phyloP scores from a whole-genome alignment of 23 tunicate genomes.

The Styela plicata region DNA sequence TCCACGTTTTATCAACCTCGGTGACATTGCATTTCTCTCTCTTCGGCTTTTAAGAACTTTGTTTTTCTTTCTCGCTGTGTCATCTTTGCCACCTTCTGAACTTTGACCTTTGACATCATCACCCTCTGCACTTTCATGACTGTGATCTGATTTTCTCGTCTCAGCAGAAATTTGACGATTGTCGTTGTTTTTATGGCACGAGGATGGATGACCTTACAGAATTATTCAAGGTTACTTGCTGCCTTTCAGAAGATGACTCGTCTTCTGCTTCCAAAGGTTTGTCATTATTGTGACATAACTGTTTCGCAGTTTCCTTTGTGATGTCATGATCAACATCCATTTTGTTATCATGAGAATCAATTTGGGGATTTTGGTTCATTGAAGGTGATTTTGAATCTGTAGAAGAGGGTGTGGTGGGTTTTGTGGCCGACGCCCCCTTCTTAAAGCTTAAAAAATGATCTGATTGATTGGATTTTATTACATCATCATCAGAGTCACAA shows the following conservation, averaged over 20 bases:
- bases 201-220: not conserved
- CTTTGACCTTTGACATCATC: not conserved
- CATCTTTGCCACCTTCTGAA: slow-evolving; percentile 4
- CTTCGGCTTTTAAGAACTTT: not conserved
- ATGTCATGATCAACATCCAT: not conserved
- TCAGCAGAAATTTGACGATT: not conserved
- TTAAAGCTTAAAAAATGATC: not conserved
- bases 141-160: not conserved
- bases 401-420: not conserved
- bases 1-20: not conserved
- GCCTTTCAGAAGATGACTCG: not conserved
- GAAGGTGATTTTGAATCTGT: not conserved
- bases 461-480: not conserved
- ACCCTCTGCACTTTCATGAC: not conserved
- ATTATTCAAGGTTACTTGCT: not conserved
- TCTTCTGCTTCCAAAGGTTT: not conserved
- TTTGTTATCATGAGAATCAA: not conserved
- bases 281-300: not conserved
- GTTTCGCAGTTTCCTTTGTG: not conserved
- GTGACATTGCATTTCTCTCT: slow-evolving; percentile 7
- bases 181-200: not conserved
- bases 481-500: slow-evolving; percentile 24
- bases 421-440: not conserved
- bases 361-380: not conserved
- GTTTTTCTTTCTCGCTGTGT: not conserved